Evolutionary conservation across 2,888 invertebrate species (phyloP).

Genomic region (Limenitis camilla): DNA sequence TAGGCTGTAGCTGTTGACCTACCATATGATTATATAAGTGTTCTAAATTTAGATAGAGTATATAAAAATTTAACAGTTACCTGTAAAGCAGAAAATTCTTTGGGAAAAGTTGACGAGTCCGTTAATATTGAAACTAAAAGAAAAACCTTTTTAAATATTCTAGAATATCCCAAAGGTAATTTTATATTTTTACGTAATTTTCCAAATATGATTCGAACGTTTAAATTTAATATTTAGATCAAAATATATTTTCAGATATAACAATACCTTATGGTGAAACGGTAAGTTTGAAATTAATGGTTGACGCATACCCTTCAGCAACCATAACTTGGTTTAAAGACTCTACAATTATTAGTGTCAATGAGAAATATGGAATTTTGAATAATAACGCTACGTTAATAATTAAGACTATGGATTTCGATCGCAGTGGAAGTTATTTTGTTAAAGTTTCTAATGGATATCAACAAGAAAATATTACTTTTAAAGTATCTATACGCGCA

Average conservation of each 20-base stretch:
- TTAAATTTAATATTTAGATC: neutral
- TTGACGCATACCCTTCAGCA: constrained; percentile 38
- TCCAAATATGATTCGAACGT: too few species aligned
- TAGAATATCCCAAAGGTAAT: too few species aligned
- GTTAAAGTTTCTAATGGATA: constrained; percentile 35
- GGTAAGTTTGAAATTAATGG: constrained; percentile 30
- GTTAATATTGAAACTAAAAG: constrained; percentile 28
- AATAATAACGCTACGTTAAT: constrained; percentile 30
- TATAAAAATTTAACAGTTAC: constrained; percentile 33
- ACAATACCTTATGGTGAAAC: constrained; percentile 31
- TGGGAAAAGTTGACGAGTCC: constrained; percentile 23
- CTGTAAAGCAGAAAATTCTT: constrained; percentile 39
- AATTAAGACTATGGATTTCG: constrained; percentile 33
- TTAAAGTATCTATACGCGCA: constrained; percentile 32
- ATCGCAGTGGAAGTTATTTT: constrained; percentile 29
- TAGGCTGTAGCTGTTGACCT: constrained; percentile 30
- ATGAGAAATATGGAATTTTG: constrained; percentile 28
- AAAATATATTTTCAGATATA: constrained; percentile 26
- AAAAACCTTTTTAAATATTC: constrained; percentile 26
- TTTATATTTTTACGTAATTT: too few species aligned
- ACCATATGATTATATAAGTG: constrained; percentile 41
- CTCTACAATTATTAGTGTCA: constrained; percentile 17
- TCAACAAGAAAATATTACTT: constrained; percentile 22
- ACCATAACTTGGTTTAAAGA: constrained; percentile 35
- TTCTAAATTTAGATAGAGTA: constrained; percentile 33